Evolutionary conservation across 2,113 vertebrate species (phyloP).

Genomic region (Meleagris gallopavo): DNA sequence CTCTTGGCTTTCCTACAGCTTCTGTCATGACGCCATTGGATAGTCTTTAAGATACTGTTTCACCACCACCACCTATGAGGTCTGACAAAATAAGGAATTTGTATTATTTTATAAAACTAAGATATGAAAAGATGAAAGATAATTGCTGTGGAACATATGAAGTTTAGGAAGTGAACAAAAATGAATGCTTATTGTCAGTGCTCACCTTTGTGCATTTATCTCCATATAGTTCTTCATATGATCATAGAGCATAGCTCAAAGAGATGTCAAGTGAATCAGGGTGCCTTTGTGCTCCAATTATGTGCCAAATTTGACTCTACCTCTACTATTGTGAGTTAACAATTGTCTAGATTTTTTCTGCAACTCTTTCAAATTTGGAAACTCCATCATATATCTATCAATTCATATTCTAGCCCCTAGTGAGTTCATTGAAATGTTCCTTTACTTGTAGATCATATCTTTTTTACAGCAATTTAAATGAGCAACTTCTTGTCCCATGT

Average conservation of each 20-base stretch:
- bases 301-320: neutral
- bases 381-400: neutral
- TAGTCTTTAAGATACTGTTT: fast-evolving
- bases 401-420: neutral
- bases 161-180: fast-evolving
- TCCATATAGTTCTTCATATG: neutral
- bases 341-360: neutral
- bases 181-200: neutral
- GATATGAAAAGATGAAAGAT: neutral
- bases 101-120: neutral
- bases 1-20: neutral
- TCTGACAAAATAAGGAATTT: neutral
- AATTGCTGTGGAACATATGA: neutral
- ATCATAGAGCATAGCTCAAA: neutral
- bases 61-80: neutral
- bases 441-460: neutral
- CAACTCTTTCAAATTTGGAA: neutral
- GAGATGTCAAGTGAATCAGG: neutral
- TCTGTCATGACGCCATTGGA: neutral
- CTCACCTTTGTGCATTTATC: neutral
- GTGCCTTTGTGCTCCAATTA: neutral
- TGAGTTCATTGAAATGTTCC: neutral
- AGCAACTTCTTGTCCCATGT: neutral
- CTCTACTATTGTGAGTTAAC: neutral
- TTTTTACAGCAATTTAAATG: neutral